These are phyloP conservation scores for Nomada goodeniana DNA, from an alignment of 2,888 invertebrate species.

Conservation along the genomic window DNA sequence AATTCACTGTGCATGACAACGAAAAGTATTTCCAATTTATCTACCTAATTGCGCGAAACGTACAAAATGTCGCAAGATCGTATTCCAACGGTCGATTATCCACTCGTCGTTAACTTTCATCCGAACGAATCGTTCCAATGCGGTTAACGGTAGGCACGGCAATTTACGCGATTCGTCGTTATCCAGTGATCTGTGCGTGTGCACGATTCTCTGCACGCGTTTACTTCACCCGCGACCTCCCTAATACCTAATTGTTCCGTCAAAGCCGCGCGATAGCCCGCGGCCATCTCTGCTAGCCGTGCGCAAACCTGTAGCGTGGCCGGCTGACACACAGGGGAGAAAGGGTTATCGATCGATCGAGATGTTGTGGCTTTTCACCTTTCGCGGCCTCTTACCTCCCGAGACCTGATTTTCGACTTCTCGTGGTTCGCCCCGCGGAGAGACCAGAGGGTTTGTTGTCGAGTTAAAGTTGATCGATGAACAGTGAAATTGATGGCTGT, in stretches of 20 bases:
- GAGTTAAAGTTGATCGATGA: not conserved
- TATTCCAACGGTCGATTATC: not conserved
- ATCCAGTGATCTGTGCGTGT: slow-evolving; percentile 36
- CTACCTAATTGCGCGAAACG: too few species aligned
- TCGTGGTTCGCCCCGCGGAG: not conserved
- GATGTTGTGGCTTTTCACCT: slow-evolving; percentile 23
- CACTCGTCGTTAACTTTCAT: not conserved
- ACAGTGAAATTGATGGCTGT: not conserved
- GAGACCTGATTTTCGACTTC: slow-evolving; percentile 3
- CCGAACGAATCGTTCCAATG: not conserved
- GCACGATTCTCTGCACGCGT: slow-evolving; percentile 10
- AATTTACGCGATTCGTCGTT: slow-evolving; percentile 36
- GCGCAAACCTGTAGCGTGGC: too few species aligned
- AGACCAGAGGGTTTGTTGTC: not conserved
- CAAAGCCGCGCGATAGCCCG: slow-evolving; percentile 24
- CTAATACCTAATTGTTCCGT: slow-evolving; percentile 42
- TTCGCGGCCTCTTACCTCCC: slow-evolving; percentile 4
- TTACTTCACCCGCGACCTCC: slow-evolving; percentile 15
- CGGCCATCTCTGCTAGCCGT: not conserved
- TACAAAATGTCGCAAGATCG: too few species aligned
- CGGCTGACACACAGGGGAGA: not conserved
- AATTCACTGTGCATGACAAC: too few species aligned
- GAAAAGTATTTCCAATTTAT: too few species aligned
- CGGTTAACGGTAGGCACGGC: not conserved
- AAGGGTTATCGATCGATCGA: slow-evolving; percentile 19